phyloP scores from a whole-genome alignment of 2,113 vertebrate species.

The Gallinago media region DNA sequence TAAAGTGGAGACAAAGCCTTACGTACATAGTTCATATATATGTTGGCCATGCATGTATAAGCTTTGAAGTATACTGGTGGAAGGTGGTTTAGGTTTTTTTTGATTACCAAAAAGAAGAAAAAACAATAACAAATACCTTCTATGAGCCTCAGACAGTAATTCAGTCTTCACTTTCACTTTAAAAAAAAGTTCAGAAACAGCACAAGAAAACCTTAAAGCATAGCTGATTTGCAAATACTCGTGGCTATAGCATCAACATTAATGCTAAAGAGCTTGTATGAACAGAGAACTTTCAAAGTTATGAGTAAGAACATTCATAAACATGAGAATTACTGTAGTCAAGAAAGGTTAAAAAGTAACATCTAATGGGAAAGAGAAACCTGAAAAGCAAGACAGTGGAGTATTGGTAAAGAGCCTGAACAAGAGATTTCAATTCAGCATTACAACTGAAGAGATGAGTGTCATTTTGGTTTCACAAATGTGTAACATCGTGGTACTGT shows the following conservation, averaged over 20 bases:
- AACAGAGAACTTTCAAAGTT: not conserved
- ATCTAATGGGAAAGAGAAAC: conserved; percentile 2
- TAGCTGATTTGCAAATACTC: not conserved
- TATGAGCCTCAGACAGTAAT: not conserved
- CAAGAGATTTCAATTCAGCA: not conserved
- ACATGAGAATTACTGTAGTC: not conserved
- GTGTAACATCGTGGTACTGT: not conserved
- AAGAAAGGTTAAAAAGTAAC: not conserved
- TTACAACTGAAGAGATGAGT: not conserved
- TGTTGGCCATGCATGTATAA: not conserved
- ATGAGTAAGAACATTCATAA: not conserved
- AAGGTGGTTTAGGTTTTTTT: not conserved
- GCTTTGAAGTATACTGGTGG: not conserved
- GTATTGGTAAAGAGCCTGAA: not conserved
- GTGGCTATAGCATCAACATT: not conserved
- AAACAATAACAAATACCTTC: not conserved
- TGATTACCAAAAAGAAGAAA: not conserved
- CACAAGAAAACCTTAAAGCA: not conserved
- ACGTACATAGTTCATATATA: not conserved
- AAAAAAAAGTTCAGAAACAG: not conserved
- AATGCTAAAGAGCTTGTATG: not conserved
- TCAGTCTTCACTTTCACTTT: not conserved
- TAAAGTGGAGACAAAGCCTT: not conserved
- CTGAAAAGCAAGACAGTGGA: conserved; percentile 11
- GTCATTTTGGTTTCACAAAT: conserved; percentile 29